phyloP scores from a whole-genome alignment of 1,140 invertebrate genomes.

The Drosophila rhopaloa region DNA sequence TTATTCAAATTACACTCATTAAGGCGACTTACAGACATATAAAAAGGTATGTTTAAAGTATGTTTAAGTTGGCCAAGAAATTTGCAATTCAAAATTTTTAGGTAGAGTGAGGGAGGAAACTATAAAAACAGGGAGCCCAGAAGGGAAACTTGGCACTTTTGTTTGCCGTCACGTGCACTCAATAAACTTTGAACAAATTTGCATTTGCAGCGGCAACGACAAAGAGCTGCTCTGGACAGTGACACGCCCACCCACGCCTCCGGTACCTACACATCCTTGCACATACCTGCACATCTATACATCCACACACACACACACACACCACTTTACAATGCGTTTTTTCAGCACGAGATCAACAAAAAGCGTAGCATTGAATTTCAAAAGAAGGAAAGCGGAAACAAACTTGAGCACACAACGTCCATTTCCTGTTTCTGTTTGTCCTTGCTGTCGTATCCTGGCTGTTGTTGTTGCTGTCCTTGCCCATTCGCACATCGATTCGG shows the following conservation, averaged over 20 bases:
- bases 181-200: slow-evolving; percentile 84
- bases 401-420: slow-evolving; percentile 81
- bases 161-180: slow-evolving; percentile 83
- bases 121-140: slow-evolving; percentile 25
- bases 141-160: slow-evolving; percentile 74
- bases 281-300: not conserved
- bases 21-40: slow-evolving; percentile 24
- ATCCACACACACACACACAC: slow-evolving; percentile 12
- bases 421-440: slow-evolving; percentile 82
- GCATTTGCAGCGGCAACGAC: slow-evolving; percentile 66
- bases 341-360: slow-evolving; percentile 19
- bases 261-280: not conserved
- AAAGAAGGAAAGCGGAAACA: slow-evolving; percentile 71
- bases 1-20: slow-evolving; percentile 43
- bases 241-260: slow-evolving; percentile 12
- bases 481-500: slow-evolving; percentile 44
- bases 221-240: slow-evolving; percentile 27
- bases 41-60: slow-evolving; percentile 31
- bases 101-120: slow-evolving; percentile 22
- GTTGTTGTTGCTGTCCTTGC: slow-evolving; percentile 35
- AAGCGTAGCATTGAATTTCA: slow-evolving; percentile 73
- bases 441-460: slow-evolving; percentile 23
- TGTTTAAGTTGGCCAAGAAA: slow-evolving; percentile 46
- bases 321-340: slow-evolving; percentile 39
- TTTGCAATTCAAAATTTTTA: slow-evolving; percentile 70